Evolutionary conservation across 2,797 vertebrate species (phyloP).

Genomic region (Gobionotothen gibberifrons): DNA sequence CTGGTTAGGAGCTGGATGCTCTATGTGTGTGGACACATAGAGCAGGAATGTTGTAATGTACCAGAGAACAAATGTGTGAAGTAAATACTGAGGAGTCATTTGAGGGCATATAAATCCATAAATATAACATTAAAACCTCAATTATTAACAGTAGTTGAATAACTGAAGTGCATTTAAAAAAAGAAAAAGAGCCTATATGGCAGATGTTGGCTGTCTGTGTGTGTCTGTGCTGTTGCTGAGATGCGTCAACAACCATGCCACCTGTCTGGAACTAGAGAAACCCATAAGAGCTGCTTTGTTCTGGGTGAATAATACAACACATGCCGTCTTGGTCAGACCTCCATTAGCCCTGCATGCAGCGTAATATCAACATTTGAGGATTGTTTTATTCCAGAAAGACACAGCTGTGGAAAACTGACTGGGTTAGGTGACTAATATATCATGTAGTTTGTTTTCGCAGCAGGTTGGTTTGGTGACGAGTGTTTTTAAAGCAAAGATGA

Average conservation of each 20-base stretch:
- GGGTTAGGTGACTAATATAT: constrained; percentile 13
- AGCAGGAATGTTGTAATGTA: not conserved
- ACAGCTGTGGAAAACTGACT: constrained; percentile 19
- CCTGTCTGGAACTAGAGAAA: constrained; percentile 32
- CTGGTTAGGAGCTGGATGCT: constrained; percentile 11
- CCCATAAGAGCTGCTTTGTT: constrained; percentile 37
- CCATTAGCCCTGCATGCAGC: constrained; percentile 16
- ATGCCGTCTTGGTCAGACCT: constrained; percentile 25
- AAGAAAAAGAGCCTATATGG: constrained; percentile 1
- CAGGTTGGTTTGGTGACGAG: not conserved
- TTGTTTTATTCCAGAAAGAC: constrained; percentile 36
- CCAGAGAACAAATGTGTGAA: constrained; percentile 1
- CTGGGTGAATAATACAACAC: constrained; percentile 40
- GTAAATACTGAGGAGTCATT: not conserved
- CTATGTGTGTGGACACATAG: not conserved
- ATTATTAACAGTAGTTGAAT: not conserved
- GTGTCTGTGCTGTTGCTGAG: constrained; percentile 20
- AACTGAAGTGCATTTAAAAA: not conserved
- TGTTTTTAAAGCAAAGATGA: not conserved
- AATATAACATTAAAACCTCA: constrained; percentile 3
- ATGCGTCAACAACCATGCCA: constrained; percentile 14
- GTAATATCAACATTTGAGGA: constrained; percentile 47
- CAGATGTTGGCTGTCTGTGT: constrained; percentile 16
- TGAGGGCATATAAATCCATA: not conserved
- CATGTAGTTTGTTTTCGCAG: constrained; percentile 13